phyloP scores from a whole-genome alignment of 2,797 vertebrate genomes.

The Ceyx erithaca region DNA sequence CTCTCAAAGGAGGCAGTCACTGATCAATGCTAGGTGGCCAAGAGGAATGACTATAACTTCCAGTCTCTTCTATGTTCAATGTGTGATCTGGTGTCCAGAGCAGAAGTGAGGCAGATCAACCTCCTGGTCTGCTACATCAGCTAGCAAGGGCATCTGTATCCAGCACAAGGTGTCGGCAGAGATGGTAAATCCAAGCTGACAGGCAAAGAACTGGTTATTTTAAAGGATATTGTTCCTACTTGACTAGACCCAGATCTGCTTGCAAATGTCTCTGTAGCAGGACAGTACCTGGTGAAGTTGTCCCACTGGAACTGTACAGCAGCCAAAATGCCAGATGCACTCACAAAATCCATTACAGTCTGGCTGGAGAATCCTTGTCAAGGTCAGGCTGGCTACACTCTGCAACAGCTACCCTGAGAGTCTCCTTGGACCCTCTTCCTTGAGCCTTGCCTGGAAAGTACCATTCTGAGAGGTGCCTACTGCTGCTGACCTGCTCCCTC shows the following conservation, averaged over 20 bases:
- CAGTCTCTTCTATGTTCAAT: neutral
- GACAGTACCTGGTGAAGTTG: neutral
- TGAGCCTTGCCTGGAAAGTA: neutral
- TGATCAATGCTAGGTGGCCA: neutral
- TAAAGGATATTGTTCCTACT: neutral
- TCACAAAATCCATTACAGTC: neutral
- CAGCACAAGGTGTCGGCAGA: neutral
- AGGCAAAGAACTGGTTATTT: neutral
- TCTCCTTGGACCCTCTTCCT: neutral
- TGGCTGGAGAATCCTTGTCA: neutral
- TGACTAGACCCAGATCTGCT: neutral
- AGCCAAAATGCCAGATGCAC: conserved; percentile 29
- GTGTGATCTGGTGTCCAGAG: neutral
- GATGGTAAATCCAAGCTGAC: neutral
- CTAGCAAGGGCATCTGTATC: neutral
- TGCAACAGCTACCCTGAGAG: neutral
- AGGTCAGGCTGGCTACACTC: neutral
- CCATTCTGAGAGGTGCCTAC: neutral
- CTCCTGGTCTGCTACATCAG: neutral
- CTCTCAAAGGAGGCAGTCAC: neutral
- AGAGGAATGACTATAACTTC: neutral
- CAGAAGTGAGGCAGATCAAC: neutral
- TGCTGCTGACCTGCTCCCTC: neutral
- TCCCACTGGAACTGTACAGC: neutral
- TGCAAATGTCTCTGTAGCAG: neutral